A percentile compares a stretch with the other conserved stretches of the same genome.
Conservation (phyloP, 2,113 vertebrate genomes). For the Coturnix japonica region DNA sequence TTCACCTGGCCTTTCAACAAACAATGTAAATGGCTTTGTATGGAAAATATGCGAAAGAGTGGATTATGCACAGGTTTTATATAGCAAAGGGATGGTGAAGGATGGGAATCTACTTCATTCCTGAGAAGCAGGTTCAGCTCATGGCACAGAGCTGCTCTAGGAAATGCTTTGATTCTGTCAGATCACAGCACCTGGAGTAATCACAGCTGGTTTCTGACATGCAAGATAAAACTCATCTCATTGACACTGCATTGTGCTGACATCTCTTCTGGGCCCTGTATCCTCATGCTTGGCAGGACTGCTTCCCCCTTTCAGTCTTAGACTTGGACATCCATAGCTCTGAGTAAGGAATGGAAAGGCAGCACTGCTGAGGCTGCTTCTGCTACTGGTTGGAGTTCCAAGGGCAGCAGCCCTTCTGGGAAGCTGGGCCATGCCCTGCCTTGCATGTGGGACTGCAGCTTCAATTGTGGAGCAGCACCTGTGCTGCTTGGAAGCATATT, state of each 20-base stretch:
- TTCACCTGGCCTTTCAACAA: background rate
- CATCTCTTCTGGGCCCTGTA: background rate
- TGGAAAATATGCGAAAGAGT: background rate
- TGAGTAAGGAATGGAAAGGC: background rate
- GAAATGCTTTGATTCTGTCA: background rate
- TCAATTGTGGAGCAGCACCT: background rate
- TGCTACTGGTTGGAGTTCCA: background rate
- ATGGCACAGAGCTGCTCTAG: background rate
- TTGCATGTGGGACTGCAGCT: accelerated
- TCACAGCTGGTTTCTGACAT: background rate
- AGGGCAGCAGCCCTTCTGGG: background rate
- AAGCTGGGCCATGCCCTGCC: background rate
- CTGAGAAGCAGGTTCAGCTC: background rate
- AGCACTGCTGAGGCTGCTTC: background rate
- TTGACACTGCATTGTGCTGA: background rate
- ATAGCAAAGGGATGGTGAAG: background rate
- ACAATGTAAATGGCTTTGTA: background rate
- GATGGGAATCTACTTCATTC: background rate
- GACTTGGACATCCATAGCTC: background rate
- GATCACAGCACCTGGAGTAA: background rate
- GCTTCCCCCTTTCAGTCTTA: background rate
- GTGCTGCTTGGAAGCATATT: background rate
- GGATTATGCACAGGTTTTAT: background rate
- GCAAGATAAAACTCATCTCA: background rate
- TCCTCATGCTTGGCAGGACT: background rate